Base-by-base conservation (phyloP, 2,888 invertebrate genomes). In the Baccha elongata region DNA sequence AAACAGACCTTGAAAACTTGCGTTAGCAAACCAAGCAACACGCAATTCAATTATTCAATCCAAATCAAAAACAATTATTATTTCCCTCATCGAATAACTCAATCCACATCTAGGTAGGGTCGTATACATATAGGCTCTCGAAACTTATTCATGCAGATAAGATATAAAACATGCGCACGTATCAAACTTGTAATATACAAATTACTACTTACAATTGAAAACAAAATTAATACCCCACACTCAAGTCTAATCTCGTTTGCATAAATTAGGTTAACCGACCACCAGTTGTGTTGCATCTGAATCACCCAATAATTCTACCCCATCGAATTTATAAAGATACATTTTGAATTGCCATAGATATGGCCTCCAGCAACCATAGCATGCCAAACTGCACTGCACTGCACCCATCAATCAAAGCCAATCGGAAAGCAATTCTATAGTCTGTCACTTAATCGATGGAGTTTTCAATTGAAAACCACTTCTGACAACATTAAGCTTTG, bases 381-480 rank as follows among this genome's bases (percentile, higher is more conserved):
- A n/a, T n/a, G 10, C 3, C 8, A 17, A n/a, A n/a, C 35, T n/a
- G 19, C 55, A 44, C 35, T 10, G 40, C 8, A 40, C 72, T 72
- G 68, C 68, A 37, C 58, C 67, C 71, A 81, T 76, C 81, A 76
- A 81, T 81, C 81, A 81, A 44, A 60, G 23, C 53, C 65, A 81
- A 81, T 76, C 81, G 75, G 81, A 81, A 76, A 81, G 53, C 76
- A 72, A 81, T 81, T 81, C 67, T 13, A 35, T 11, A 48, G 65
- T 62, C 52, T 81, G 81, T 72, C 81, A 76, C 81, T 81, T 71
- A 68, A 69, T 58, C 74, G 68, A 55, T 80, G 67, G 60, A 55
- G 48, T 42, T 74, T 55, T 64, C 48, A 53, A 67, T 67, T 37
- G 65, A 50, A 71, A 76, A 81, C 65, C 76, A 71, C 75, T 81